A percentile compares a stretch with the other conserved stretches of the same genome.
phyloP scores from a whole-genome alignment of 2,797 vertebrate species.

The Pseudochaenichthys georgianus region DNA sequence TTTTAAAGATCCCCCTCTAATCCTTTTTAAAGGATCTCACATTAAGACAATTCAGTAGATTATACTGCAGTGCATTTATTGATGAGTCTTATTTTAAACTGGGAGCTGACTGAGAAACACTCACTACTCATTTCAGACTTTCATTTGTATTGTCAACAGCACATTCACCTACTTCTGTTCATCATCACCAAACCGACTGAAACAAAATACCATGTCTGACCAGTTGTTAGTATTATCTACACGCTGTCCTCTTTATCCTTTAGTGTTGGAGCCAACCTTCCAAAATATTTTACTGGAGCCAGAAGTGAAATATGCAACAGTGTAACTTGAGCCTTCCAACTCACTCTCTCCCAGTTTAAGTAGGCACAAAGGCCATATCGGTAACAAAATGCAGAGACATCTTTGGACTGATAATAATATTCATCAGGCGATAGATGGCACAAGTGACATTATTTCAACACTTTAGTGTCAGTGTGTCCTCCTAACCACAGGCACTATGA shows the following conservation, averaged over 20 bases:
- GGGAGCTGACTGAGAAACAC: not conserved
- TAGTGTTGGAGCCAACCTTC: not conserved
- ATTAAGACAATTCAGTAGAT: not conserved
- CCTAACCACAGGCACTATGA: not conserved
- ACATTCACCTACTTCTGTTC: not conserved
- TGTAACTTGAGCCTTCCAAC: slow-evolving; percentile 19
- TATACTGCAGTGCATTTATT: not conserved
- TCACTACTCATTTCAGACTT: not conserved
- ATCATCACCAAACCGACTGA: not conserved
- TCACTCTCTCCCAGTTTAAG: slow-evolving; percentile 10
- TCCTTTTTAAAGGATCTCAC: not conserved
- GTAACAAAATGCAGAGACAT: slow-evolving; percentile 27
- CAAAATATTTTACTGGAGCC: not conserved
- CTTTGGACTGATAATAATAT: slow-evolving; percentile 27
- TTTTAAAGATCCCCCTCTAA: not conserved
- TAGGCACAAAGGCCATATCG: slow-evolving; percentile 56
- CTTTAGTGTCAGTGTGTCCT: not conserved
- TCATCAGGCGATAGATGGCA: slow-evolving; percentile 11
- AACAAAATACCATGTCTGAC: not conserved
- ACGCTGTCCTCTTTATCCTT: not conserved
- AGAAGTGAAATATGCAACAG: slow-evolving; percentile 6
- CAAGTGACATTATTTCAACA: slow-evolving; percentile 37
- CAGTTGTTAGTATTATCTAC: not conserved
- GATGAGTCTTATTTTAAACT: not conserved
- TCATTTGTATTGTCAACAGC: not conserved